Conservation (phyloP, 2,113 vertebrate genomes). For the Probosciger aterrimus region DNA sequence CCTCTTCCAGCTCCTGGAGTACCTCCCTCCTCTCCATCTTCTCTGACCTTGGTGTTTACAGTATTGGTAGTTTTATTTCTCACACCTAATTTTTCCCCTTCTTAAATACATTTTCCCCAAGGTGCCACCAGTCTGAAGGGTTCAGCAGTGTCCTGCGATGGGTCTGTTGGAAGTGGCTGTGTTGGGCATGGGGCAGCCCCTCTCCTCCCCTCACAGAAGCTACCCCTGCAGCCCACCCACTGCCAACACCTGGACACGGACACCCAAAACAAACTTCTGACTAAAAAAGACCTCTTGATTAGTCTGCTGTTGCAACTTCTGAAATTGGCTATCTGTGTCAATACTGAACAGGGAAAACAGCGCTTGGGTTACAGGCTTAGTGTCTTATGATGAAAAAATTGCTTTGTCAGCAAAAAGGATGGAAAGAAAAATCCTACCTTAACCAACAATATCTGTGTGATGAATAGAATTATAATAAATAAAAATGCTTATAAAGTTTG, state of each 20-base stretch:
- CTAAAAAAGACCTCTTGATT: background rate
- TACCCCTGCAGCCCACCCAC: background rate
- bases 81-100: background rate
- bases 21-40: background rate
- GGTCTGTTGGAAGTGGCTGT: background rate
- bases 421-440: background rate
- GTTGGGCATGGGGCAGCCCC: background rate
- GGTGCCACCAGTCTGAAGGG: background rate
- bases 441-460: background rate
- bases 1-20: background rate
- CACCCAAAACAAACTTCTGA: background rate
- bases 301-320: background rate
- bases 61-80: background rate
- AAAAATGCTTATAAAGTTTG: background rate
- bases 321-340: background rate
- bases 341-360: background rate
- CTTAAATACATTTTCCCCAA: background rate
- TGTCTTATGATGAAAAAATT: background rate
- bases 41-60: background rate
- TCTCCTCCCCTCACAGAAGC: background rate
- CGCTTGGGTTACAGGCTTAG: background rate
- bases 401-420: background rate
- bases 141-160: background rate
- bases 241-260: background rate
- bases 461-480: background rate